Percentiles rank a stretch among this genome's conserved stretches.
These are phyloP conservation scores for Caerostris darwini DNA, from an alignment of 1,140 invertebrate species.

Conservation along the genomic window DNA sequence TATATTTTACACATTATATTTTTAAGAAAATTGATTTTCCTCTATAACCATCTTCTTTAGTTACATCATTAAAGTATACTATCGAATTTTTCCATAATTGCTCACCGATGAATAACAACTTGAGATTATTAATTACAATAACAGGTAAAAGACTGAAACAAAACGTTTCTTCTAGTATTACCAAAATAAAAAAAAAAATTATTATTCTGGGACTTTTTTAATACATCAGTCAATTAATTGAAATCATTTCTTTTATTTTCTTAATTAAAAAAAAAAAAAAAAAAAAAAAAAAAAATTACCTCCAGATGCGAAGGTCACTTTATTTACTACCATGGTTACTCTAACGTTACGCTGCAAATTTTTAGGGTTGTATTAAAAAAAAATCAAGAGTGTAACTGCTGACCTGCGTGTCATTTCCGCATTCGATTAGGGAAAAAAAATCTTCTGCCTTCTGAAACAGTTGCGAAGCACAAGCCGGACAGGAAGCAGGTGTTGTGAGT, in stretches of 20 bases:
- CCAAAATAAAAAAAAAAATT: too few species aligned
- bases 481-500: conserved; percentile 56
- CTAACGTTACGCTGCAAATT: background rate
- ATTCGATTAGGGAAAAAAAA: background rate
- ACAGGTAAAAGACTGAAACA: too few species aligned
- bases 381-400: background rate
- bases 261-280: background rate
- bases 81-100: too few species aligned
- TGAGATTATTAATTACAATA: too few species aligned
- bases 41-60: too few species aligned
- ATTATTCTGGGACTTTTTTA: too few species aligned
- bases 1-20: too few species aligned
- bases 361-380: background rate
- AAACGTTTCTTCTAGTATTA: too few species aligned
- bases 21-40: too few species aligned
- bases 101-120: too few species aligned
- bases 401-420: conserved; percentile 13
- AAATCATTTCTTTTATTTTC: background rate
- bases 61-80: too few species aligned
- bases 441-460: background rate
- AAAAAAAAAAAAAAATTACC: background rate
- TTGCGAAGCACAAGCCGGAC: conserved; percentile 27
- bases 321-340: background rate
- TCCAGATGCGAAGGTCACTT: background rate
- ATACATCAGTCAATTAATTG: too few species aligned